phyloP scores from a whole-genome alignment of 2,797 vertebrate species.

The Carduelis carduelis region DNA sequence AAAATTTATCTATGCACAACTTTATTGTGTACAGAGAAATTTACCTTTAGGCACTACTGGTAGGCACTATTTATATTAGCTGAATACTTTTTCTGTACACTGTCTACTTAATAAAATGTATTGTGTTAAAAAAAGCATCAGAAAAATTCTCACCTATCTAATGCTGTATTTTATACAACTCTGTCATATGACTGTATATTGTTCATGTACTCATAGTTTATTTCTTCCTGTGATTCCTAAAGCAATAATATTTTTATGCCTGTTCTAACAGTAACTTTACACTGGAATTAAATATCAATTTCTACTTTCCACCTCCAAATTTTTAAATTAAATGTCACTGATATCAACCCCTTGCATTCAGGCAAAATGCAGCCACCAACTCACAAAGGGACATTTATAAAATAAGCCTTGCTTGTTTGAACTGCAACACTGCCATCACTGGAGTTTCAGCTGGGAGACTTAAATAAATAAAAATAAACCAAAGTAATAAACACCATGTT shows the following conservation, averaged over 20 bases:
- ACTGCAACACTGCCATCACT: slow-evolving; percentile 63
- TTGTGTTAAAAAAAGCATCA: not conserved
- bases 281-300: slow-evolving; percentile 61
- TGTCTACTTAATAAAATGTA: not conserved
- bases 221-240: slow-evolving; percentile 44
- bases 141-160: not conserved
- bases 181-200: not conserved
- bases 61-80: not conserved
- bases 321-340: slow-evolving; percentile 49
- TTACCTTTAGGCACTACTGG: not conserved
- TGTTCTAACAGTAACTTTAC: slow-evolving; percentile 51
- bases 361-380: slow-evolving; percentile 42
- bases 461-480: slow-evolving; percentile 79
- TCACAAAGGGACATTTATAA: slow-evolving; percentile 75
- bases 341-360: slow-evolving; percentile 34
- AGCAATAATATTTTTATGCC: slow-evolving; percentile 41
- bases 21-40: not conserved
- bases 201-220: not conserved
- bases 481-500: slow-evolving; percentile 77
- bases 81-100: not conserved
- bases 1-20: not conserved
- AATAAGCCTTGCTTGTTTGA: slow-evolving; percentile 70
- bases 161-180: not conserved
- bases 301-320: slow-evolving; percentile 43
- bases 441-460: slow-evolving; percentile 63